Conservation (phyloP, 2,797 vertebrate genomes). For the Coendou prehensilis region DNA sequence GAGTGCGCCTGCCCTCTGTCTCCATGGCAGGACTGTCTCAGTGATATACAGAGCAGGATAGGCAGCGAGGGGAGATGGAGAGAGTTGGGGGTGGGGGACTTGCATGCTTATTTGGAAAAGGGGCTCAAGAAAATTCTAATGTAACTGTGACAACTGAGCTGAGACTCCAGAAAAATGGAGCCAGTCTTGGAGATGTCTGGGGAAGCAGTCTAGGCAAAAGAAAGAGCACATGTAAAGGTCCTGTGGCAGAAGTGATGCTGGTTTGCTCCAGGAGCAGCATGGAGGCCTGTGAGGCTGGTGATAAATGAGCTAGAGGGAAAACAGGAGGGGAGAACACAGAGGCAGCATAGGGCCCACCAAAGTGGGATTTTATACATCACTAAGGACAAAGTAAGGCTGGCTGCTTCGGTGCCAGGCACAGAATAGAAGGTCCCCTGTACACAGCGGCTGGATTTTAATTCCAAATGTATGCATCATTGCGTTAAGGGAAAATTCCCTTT, state of each 20-base stretch:
- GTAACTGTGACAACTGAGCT: neutral
- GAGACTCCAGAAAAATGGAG: neutral
- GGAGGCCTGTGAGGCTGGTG: neutral
- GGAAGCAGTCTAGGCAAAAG: neutral
- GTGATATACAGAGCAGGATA: rapidly evolving
- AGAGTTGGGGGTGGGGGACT: rapidly evolving
- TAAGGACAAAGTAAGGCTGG: neutral
- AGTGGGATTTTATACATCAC: neutral
- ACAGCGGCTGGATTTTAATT: neutral
- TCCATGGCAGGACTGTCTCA: neutral
- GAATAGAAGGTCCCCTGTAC: rapidly evolving
- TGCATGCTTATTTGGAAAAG: neutral
- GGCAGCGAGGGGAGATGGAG: neutral
- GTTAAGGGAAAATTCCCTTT: neutral
- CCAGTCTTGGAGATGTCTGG: rapidly evolving
- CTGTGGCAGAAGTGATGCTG: neutral
- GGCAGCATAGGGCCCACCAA: rapidly evolving
- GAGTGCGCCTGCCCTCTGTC: neutral
- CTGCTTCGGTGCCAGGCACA: rapidly evolving
- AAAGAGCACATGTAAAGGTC: neutral
- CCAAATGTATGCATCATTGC: neutral
- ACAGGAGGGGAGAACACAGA: neutral
- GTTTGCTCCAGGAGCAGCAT: neutral
- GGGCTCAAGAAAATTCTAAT: neutral
- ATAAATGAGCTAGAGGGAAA: neutral